Base-by-base conservation (phyloP, 2,797 vertebrate species). In the Pangasius larnaudii region DNA sequence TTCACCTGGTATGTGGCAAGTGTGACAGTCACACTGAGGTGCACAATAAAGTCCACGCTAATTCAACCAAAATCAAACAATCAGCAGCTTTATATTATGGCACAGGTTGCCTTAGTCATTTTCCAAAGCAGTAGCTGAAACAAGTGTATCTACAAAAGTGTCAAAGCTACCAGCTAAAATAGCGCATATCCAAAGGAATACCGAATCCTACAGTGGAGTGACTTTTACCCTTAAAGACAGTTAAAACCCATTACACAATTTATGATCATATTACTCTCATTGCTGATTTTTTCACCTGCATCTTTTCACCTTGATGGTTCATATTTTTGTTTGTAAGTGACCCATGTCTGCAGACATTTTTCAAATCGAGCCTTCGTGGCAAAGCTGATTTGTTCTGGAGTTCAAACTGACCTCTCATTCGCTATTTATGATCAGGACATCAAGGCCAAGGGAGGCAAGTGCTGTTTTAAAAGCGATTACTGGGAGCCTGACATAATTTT, bases 361-460 rank as follows among this genome's bases (percentile, higher is more conserved):
- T 65, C 81, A 82, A 63, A 33, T 82, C 39, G 2, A 51, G 27
- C 27, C 61, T 65, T 83, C 7, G 16, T 19, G 80, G 80, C 13
- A 83, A 83, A 67, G 61, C 81, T 49, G 81, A 83, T 83, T 83
- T 83, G 81, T 51, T 83, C 61, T 67, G 42, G 8, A 83, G 81
- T 61, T 83, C 81, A 51, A 67, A 33, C 61, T 67, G 81, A 67
- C 39, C 80, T 8, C 80, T 30, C 80, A 63, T 9, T 13, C 14
- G 8, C 39, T 82, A 83, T 83, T 83, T 83, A 83, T 22, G 81
- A 49, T 67, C 61, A 11, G 58, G 27, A 49, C 80, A 83, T 5
- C 61, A n/a, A 83, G 81, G 61, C 81, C 39, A 51, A 49, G 27
- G 61, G 61, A 67, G 61, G 61, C n/a, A n/a, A 13, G 61, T 5